Conservation (phyloP, 2,888 invertebrate genomes). For the Harmothoe impar region DNA sequence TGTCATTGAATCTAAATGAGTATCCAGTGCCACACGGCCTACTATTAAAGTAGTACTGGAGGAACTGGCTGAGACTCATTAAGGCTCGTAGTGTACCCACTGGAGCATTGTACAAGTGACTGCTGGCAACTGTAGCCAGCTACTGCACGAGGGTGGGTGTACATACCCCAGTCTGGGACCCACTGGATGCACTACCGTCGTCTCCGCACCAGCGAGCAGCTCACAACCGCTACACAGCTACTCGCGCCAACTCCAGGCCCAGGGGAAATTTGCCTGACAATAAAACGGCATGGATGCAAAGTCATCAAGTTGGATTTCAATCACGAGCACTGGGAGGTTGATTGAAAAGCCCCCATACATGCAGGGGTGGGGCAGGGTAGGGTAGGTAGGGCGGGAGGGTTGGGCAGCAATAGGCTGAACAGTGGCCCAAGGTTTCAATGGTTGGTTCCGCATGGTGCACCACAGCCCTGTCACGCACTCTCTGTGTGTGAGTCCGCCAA, state of each 20-base stretch:
- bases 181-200: no score
- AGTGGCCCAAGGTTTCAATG: background rate
- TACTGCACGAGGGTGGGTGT: no score
- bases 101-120: no score
- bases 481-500: constrained; percentile 8
- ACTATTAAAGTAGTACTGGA: no score
- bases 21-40: no score
- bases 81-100: no score
- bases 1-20: no score
- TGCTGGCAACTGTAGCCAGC: no score
- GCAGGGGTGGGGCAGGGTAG: background rate
- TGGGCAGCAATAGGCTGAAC: background rate
- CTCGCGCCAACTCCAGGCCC: constrained; percentile 15
- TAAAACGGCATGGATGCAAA: constrained; percentile 39
- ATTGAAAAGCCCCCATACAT: constrained; percentile 1
- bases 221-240: background rate
- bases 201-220: background rate
- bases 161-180: no score
- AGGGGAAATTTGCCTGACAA: constrained; percentile 42
- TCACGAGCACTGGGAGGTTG: constrained; percentile 8
- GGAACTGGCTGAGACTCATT: no score
- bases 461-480: background rate
- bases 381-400: background rate
- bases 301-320: constrained; percentile 45
- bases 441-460: constrained; percentile 24